Evolutionary conservation across 2,113 vertebrate species (phyloP), one percentile per base, ranked within the genome.

Genomic region (Actenoides hombroni): DNA sequence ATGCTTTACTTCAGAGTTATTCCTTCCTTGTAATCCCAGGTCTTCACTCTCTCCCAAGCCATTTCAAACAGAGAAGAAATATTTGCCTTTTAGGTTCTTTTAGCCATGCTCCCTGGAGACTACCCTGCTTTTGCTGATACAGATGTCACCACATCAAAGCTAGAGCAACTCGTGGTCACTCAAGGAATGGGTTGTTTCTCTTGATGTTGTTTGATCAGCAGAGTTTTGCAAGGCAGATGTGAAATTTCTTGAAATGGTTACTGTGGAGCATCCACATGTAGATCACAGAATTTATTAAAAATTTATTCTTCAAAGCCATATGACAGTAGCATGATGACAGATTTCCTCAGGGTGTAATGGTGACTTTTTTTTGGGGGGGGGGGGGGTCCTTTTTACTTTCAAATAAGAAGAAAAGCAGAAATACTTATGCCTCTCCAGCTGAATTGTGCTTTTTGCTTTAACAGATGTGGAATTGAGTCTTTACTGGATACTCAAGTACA

Each of bases 171-270:
- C 8, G 7, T 20, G 4, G 25, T 79, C 28, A 4, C 35, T 63
- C 23, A 59, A 67, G 42, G 49, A 81, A n/a, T 23, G 28, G 6
- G 4, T 48, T 8, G 2, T 56, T 80, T 16, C 63, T 80, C 49
- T 59, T 35, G 13, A 25, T 4, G 0, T 78, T 4, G 0, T 78
- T n/a, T n/a, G 3, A 6, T 75, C 39, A 64, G 24, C 28, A 68
- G 59, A 51, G 15, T 76, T 92, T 79, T 78, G 77, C 13, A 12
- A 74, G 35, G 83, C 73, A 51, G 14, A 4, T 37, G 8, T 40
- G 37, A 40, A 37, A 79, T 83, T 68, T 56, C 76, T 61, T 44
- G 15, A 68, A 86, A 23, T 17, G 2, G 42, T 74, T 77, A 23
- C 29, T 53, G 37, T 19, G 33, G 56, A 48, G n/a, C 26, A 57